phyloP scores from a whole-genome alignment of 2,888 invertebrate species.

The Frankliniella intonsa region DNA sequence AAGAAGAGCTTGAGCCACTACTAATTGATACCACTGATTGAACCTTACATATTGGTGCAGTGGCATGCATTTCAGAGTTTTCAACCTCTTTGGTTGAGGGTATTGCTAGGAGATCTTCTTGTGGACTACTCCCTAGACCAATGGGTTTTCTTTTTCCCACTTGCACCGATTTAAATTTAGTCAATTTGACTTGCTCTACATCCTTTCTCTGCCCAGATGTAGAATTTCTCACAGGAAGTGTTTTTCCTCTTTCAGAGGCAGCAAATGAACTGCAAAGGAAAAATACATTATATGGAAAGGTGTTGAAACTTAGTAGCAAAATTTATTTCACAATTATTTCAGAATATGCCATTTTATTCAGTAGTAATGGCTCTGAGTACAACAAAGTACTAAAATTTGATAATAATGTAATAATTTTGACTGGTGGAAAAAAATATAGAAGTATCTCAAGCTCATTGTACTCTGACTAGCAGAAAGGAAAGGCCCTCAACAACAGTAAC shows the following conservation, averaged over 20 bases:
- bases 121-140: not conserved
- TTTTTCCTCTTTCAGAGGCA: not conserved
- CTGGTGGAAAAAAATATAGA: no score
- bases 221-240: not conserved
- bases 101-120: no score
- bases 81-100: no score
- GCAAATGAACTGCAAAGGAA: conserved; percentile 14
- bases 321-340: no score
- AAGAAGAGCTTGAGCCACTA: not conserved
- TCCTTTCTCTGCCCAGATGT: not conserved
- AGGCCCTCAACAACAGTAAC: no score
- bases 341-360: no score
- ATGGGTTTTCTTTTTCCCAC: not conserved
- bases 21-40: not conserved
- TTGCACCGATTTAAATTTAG: not conserved
- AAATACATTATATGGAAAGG: conserved; percentile 9
- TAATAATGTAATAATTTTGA: no score
- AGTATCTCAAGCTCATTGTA: no score
- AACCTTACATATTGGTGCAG: not conserved
- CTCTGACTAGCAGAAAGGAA: no score
- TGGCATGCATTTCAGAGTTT: not conserved
- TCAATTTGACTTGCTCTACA: not conserved
- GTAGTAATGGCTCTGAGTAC: no score
- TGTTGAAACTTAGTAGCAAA: not conserved
- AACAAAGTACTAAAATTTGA: no score